Evolutionary conservation across 2,797 vertebrate genomes (phyloP), one percentile per base, ranked within the genome.

Genomic region (Hydrocynus forskahlii): DNA sequence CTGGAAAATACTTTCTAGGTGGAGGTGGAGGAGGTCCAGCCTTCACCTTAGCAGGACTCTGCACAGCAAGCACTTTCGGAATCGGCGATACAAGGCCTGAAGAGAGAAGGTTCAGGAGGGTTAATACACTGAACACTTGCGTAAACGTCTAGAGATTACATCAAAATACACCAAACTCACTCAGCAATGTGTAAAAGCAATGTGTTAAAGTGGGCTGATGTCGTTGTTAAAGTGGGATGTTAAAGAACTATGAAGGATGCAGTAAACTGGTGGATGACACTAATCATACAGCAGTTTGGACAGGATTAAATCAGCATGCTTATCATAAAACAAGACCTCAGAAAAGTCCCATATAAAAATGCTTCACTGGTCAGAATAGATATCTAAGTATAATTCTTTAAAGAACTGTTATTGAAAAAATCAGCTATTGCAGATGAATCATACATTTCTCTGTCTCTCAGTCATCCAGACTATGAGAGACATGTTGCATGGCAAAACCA

Each of bases 1-100:
- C 81, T 63, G 92, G 92, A 57, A 94, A 87, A 54, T 78, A 40
- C 82, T 89, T 95, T 12, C 60, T 92, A 70, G 84, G 90, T 7
- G 89, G 92, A 85, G 89, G 88, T 54, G 89, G 86, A 5, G 90
- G 89, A 50, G 88, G 83, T 23, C 82, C 35, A 54, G 45, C 29
- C 63, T 84, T 84, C 9, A 72, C 73, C 25, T 55, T 50, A 73
- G 63, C 9, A 13, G 77, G 35, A 17, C 1, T 71, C 60, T 70
- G 72, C 57, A 63, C 67, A 52, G 68, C 52, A 57, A 76, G 43
- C 40, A 69, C 17, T 9, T 86, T 88, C 19, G 89, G 78, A 43
- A 21, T 59, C 2, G 87, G 84, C 71, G 87, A 88, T 17, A 23
- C 25, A 83, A 84, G 78, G 2, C 82, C 92, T 92, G 86, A 50